These are phyloP conservation scores for Antheraea yamamai DNA, from an alignment of 2,888 invertebrate species.

Conservation along the genomic window DNA sequence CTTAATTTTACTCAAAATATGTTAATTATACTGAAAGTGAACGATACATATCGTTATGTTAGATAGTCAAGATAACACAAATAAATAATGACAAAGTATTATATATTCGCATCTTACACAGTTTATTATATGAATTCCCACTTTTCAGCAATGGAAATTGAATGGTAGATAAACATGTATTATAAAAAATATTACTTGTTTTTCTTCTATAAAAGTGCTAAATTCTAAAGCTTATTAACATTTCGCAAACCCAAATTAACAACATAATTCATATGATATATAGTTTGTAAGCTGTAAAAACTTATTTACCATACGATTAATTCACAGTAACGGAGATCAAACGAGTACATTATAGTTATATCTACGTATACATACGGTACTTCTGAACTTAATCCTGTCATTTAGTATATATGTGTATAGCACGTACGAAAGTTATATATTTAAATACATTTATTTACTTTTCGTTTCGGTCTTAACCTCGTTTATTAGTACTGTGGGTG, in stretches of 20 bases:
- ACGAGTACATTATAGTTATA: neutral
- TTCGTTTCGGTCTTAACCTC: constrained; percentile 21
- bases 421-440: constrained; percentile 17
- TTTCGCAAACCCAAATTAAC: neutral
- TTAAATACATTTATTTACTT: constrained; percentile 17
- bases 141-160: too few species aligned
- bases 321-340: neutral
- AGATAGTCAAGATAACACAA: too few species aligned
- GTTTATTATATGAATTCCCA: too few species aligned
- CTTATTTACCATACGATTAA: neutral
- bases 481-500: constrained; percentile 32
- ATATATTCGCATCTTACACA: too few species aligned
- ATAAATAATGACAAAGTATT: too few species aligned
- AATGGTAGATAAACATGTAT: too few species aligned
- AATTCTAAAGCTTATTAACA: neutral
- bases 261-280: neutral
- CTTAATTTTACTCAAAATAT: too few species aligned
- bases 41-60: too few species aligned
- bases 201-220: neutral
- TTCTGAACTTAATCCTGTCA: constrained; percentile 16
- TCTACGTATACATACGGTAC: neutral
- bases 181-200: too few species aligned
- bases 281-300: neutral
- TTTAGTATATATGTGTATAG: constrained; percentile 14
- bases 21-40: too few species aligned